Base-by-base conservation (phyloP, 2,113 vertebrate species). In the Bubo blakistoni region DNA sequence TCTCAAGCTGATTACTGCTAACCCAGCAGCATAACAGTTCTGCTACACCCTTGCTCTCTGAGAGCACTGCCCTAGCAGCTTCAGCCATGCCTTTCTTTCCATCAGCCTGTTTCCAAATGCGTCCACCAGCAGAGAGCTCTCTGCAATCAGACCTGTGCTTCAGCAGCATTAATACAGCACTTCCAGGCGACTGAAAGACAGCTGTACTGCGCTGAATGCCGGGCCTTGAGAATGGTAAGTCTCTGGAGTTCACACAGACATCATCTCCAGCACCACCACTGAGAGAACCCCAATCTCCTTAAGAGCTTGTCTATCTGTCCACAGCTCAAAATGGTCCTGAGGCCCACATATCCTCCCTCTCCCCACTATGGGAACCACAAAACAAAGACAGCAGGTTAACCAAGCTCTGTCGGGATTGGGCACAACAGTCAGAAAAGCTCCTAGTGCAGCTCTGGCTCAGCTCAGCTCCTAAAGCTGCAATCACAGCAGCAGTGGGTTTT, bases 401-500 rank as follows among this genome's bases (percentile, higher is more conserved):
- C 1, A 2, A 80, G 57, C 85, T 90, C 77, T 21, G 15, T 1
- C 25, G 34, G 18, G 40, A 81, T n/a, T 7, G 7, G 47, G 38
- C 65, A 59, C 25, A 34, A 46, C 12, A 47, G 47, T 6, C 42
- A 59, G 82, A 25, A 73, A 29, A 80, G 72, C 46, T 76, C 40
- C 11, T 13, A 25, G 70, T 0, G 2, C 42, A 70, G 77, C 44
- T 22, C 17, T 8, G 59, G 51, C 59, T 42, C 54, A 72, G 59
- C 72, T 65, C 49, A 52, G 38, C 90, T 63, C 73, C 69, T 40
- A 21, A 3, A 36, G 47, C 74, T 38, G 36, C 59, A 47, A 29
- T 44, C 6, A 0, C 47, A 58, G 22, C 82, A 78, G 16, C 74
- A 73, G 7, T 0, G 1, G 2, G 0, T 27, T 18, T 13, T 70